phyloP scores from a whole-genome alignment of 2,888 invertebrate genomes.

The Digitonthophagus gazella region DNA sequence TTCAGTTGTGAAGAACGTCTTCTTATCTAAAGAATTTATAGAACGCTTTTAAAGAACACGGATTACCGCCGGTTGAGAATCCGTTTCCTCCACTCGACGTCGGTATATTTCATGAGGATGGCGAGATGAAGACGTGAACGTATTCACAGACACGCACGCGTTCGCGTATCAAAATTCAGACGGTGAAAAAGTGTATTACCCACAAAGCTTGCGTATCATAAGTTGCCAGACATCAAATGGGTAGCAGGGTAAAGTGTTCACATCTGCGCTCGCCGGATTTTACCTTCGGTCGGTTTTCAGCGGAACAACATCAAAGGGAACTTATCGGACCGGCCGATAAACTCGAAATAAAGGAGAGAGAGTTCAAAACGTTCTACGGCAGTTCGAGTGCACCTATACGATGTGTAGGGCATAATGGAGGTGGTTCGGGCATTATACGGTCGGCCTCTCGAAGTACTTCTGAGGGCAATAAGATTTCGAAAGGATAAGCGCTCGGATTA shows the following conservation, averaged over 20 bases:
- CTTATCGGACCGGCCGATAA: conserved; percentile 26
- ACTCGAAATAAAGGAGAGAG: conserved; percentile 23
- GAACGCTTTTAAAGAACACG: not conserved
- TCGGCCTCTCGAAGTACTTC: not conserved
- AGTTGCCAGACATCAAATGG: conserved; percentile 14
- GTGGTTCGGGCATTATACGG: not conserved
- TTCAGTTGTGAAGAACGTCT: not conserved
- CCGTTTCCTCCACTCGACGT: not conserved
- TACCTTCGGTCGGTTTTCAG: conserved; percentile 13
- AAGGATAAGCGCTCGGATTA: not conserved
- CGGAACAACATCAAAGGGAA: conserved; percentile 25
- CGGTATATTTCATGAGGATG: not conserved
- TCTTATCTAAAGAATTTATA: not conserved
- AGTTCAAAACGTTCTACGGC: conserved; percentile 22
- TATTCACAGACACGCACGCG: not conserved
- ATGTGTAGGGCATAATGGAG: not conserved
- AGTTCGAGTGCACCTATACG: conserved; percentile 14
- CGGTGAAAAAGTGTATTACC: conserved; percentile 1
- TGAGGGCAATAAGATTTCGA: not conserved
- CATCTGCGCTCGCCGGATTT: conserved; percentile 18
- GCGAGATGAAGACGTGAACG: not conserved
- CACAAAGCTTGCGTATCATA: conserved; percentile 14
- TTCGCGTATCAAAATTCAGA: not conserved
- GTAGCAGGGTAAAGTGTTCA: not conserved
- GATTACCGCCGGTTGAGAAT: not conserved